Percentiles rank a stretch among this genome's conserved stretches.
phyloP scores from a whole-genome alignment of 2,113 vertebrate genomes.

The Peromyscus leucopus region DNA sequence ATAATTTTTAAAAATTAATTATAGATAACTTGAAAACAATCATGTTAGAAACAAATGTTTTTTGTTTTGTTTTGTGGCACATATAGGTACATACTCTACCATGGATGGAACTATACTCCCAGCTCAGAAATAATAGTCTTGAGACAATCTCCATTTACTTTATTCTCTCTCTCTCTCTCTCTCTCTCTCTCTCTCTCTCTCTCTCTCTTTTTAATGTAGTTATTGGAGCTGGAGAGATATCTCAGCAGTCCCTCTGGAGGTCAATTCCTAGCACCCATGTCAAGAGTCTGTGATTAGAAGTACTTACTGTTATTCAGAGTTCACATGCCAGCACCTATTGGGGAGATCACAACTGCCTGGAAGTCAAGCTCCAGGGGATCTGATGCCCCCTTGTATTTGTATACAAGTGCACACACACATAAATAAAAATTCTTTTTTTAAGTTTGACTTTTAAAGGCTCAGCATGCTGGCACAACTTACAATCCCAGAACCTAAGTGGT shows the following conservation, averaged over 20 bases:
- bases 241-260: not conserved
- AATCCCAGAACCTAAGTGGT: not conserved
- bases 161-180: not conserved
- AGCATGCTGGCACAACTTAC: not conserved
- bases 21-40: constrained; percentile 52
- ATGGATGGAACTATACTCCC: not conserved
- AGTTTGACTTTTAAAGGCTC: not conserved
- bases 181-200: not conserved
- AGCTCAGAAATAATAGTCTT: constrained; percentile 3
- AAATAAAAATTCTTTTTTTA: not conserved
- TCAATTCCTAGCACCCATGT: not conserved
- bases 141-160: constrained; percentile 12
- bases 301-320: not conserved
- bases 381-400: not conserved
- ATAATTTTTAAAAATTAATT: not conserved
- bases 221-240: not conserved
- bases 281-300: not conserved
- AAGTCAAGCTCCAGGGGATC: not conserved
- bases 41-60: not conserved
- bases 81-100: not conserved
- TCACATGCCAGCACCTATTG: not conserved
- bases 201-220: not conserved
- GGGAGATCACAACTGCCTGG: not conserved
- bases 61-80: not conserved
- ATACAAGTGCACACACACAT: not conserved